Evolutionary conservation across 2,888 invertebrate genomes (phyloP).

Genomic region (Vesta saturnalis): DNA sequence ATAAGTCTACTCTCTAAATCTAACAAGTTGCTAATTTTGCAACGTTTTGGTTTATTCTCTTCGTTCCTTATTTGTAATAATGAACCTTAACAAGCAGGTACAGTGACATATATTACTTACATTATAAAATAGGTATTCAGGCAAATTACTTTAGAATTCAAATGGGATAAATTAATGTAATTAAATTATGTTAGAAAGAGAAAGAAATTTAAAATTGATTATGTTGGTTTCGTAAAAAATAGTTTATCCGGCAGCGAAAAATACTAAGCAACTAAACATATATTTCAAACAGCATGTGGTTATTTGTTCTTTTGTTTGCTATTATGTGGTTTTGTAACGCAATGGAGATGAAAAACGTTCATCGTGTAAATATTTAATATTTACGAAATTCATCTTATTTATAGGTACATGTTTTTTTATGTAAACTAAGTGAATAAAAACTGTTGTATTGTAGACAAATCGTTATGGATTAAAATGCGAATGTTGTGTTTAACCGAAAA

Average conservation of each 20-base stretch:
- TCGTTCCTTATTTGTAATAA: conserved; percentile 24
- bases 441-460: too few species aligned
- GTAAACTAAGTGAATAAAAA: too few species aligned
- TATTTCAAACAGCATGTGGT: conserved; percentile 10
- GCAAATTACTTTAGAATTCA: background rate
- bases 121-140: background rate
- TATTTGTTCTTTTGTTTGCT: background rate
- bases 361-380: too few species aligned
- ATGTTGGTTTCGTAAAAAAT: background rate
- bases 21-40: conserved; percentile 38
- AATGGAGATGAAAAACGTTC: background rate
- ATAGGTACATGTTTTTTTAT: too few species aligned
- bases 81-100: conserved; percentile 19
- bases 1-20: conserved; percentile 32
- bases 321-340: conserved; percentile 1
- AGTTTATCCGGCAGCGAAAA: background rate
- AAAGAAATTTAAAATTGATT: conserved; percentile 1
- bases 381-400: too few species aligned
- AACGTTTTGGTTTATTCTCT: conserved; percentile 32
- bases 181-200: background rate
- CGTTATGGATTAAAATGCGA: too few species aligned
- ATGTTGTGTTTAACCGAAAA: too few species aligned
- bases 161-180: too few species aligned
- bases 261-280: background rate
- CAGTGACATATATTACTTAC: conserved; percentile 8